Evolutionary conservation across 2,113 vertebrate genomes (phyloP).

Genomic region (Tyto alba): DNA sequence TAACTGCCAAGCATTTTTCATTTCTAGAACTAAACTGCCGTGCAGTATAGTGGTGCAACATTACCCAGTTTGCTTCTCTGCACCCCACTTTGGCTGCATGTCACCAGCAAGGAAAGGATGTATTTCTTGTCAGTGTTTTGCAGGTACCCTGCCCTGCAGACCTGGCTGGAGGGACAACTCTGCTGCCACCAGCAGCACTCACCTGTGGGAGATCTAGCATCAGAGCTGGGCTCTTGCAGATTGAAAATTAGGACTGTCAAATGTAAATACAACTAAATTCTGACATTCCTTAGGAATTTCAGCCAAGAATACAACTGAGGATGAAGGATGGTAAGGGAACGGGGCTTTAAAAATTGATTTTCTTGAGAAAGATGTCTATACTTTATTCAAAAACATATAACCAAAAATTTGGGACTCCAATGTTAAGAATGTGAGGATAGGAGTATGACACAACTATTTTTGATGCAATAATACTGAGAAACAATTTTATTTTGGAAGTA

Average conservation of each 20-base stretch:
- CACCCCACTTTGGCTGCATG: neutral
- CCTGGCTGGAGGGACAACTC: neutral
- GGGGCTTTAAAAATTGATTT: neutral
- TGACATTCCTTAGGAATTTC: neutral
- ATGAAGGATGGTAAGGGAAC: neutral
- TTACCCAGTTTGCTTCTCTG: neutral
- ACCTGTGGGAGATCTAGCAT: no score
- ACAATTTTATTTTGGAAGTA: neutral
- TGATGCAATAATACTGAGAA: neutral
- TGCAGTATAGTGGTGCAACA: rapidly evolving
- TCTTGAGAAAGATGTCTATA: neutral
- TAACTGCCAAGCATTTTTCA: neutral
- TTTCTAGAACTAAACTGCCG: neutral
- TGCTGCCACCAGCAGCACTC: neutral
- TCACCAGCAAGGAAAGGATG: neutral
- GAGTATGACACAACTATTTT: neutral
- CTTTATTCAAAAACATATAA: neutral
- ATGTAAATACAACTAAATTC: neutral
- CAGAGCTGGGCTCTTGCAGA: rapidly evolving
- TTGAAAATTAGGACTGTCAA: neutral
- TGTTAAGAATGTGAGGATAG: neutral
- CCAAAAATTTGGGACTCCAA: neutral
- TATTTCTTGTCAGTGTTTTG: rapidly evolving
- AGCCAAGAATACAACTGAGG: neutral
- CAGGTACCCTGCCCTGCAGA: neutral